These are phyloP conservation scores for Apeltes quadracus DNA, from an alignment of 2,113 vertebrate genomes.

Conservation along the genomic window DNA sequence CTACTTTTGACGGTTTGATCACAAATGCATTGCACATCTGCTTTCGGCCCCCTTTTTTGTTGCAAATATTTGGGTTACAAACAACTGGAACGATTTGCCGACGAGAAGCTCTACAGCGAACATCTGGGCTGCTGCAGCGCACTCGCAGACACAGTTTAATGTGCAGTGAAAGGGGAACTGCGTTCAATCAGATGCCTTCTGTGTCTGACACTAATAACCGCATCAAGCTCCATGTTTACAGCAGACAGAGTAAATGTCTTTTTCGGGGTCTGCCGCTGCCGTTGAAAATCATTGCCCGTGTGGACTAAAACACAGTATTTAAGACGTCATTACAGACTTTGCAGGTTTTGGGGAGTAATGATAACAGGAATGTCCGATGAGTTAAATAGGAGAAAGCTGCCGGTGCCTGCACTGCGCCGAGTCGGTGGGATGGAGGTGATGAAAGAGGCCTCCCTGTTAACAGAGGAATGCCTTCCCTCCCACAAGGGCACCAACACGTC, in stretches of 20 bases:
- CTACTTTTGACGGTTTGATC: constrained; percentile 5
- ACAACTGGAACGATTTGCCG: constrained; percentile 1
- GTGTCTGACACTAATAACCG: constrained; percentile 50
- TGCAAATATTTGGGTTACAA: neutral
- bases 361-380: constrained; percentile 15
- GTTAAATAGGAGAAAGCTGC: too few species aligned
- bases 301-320: constrained; percentile 31
- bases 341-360: constrained; percentile 1
- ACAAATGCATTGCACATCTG: constrained; percentile 3
- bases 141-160: constrained; percentile 38
- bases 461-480: constrained; percentile 54
- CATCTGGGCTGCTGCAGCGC: constrained; percentile 35
- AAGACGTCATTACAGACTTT: constrained; percentile 23
- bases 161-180: constrained; percentile 27
- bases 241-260: constrained; percentile 11
- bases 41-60: neutral
- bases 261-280: constrained; percentile 32
- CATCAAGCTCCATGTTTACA: constrained; percentile 56
- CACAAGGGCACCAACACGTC: constrained; percentile 19
- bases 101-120: constrained; percentile 12
- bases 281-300: constrained; percentile 20
- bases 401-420: too few species aligned
- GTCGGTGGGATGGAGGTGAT: constrained; percentile 33
- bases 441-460: constrained; percentile 50
- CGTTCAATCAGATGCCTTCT: constrained; percentile 30